Base-by-base conservation (phyloP, 2,797 vertebrate species). In the Sebastes hubbsi region DNA sequence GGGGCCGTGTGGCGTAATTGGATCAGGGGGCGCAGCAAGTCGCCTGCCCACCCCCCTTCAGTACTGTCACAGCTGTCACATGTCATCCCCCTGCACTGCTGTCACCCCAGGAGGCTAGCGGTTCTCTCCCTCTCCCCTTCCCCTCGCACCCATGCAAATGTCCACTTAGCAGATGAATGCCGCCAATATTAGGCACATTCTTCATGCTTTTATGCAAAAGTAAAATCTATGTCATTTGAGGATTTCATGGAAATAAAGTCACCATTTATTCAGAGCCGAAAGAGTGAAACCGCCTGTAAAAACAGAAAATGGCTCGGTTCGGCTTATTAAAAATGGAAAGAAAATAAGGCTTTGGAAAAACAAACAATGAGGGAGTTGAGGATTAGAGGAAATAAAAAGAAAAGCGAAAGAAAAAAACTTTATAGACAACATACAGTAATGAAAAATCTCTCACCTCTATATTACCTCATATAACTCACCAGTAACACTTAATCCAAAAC, bases 191-290 rank as follows among this genome's bases (percentile, higher is more conserved):
- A 99, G 97, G 95, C 95, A 95, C 95, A 95, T 97, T 98, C 96
- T 99, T 98, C 98, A 99, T 98, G 98, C 97, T 96, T 99, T 99
- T 99, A 99, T 99, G 98, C 98, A 99, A 99, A 99, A 96, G 96
- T 96, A 97, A 97, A 97, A 98, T 97, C 96, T 97, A 96, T 98
- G 97, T 99, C 97, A 97, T 98, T 95, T 97, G 94, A 88, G 95
- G 93, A 99, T 99, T 99, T 99, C 98, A 99, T 97, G 98, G 98
- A 97, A 98, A 99, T 99, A 98, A 97, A 98, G 95, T 97, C 95
- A 89, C 96, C 97, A 97, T 98, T 99, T 98, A 99, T 97, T 97
- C 96, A 87, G 94, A 95, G 95, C 90, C 89, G 94, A 94, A 94
- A 96, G 96, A 97, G 96, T 95, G 97, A 98, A 98, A 95, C 96